phyloP scores from a whole-genome alignment of 2,888 invertebrate species.

The Pecten maximus region DNA sequence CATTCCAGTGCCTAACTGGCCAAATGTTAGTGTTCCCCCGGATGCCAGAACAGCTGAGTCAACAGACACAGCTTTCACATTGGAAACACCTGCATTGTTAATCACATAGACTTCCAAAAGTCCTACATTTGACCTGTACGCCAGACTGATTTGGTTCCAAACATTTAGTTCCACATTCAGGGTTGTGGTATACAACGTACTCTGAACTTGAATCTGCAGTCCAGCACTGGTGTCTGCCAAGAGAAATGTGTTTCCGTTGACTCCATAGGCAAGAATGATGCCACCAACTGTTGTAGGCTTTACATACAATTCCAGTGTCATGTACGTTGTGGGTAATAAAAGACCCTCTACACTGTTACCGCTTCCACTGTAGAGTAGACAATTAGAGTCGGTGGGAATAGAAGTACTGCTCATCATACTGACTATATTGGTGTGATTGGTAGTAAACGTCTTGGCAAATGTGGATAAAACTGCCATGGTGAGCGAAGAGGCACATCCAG shows the following conservation, averaged over 20 bases:
- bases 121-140: conserved; percentile 57
- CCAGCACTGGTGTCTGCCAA: conserved; percentile 55
- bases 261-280: conserved; percentile 62
- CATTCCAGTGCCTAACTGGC: conserved; percentile 61
- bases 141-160: conserved; percentile 70
- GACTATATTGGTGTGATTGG: conserved; percentile 53
- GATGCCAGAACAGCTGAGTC: conserved; percentile 55
- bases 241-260: conserved; percentile 52
- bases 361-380: conserved; percentile 59
- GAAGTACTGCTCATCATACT: conserved; percentile 52
- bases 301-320: conserved; percentile 70
- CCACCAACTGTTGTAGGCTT: conserved; percentile 62
- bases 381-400: conserved; percentile 58
- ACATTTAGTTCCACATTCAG: conserved; percentile 56
- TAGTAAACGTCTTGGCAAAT: conserved; percentile 51
- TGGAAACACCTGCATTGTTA: conserved; percentile 54
- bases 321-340: conserved; percentile 57
- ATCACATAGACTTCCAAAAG: conserved; percentile 66
- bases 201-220: conserved; percentile 54
- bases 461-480: conserved; percentile 53
- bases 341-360: conserved; percentile 59
- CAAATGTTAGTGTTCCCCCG: conserved; percentile 66
- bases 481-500: conserved; percentile 56
- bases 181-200: conserved; percentile 50
- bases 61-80: conserved; percentile 62